Conservation (phyloP, 2,888 invertebrate genomes). For the Agonum fuliginosum region DNA sequence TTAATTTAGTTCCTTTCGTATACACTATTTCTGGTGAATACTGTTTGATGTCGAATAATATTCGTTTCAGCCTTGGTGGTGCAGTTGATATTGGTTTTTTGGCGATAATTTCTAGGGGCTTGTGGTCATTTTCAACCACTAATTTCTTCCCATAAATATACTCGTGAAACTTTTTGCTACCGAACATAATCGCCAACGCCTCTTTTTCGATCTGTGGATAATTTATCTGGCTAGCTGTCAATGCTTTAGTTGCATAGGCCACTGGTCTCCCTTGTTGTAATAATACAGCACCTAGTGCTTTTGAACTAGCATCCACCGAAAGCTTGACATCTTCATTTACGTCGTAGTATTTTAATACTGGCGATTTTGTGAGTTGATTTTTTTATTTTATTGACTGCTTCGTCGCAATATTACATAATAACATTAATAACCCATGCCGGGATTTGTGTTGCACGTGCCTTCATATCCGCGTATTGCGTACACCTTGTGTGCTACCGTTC, state of each 20-base stretch:
- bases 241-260: conserved; percentile 65
- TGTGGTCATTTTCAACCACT: conserved; percentile 65
- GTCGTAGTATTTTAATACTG: background rate
- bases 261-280: conserved; percentile 64
- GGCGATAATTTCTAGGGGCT: conserved; percentile 64
- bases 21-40: conserved; percentile 64
- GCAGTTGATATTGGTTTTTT: conserved; percentile 62
- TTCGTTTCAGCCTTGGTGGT: conserved; percentile 65
- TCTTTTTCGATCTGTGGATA: conserved; percentile 65
- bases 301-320: conserved; percentile 62
- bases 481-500: no score
- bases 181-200: conserved; percentile 63
- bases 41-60: conserved; percentile 63
- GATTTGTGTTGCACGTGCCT: conserved; percentile 61
- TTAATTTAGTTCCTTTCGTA: conserved; percentile 64
- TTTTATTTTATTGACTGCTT: background rate
- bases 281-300: conserved; percentile 62
- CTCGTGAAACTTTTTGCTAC: conserved; percentile 63
- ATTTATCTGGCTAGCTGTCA: conserved; percentile 62
- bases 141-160: conserved; percentile 63
- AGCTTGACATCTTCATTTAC: conserved; percentile 22
- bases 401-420: background rate
- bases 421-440: background rate
- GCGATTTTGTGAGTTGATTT: background rate
- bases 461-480: no score